phyloP scores from a whole-genome alignment of 2,888 invertebrate genomes.

The Stictocephala bisonia region DNA sequence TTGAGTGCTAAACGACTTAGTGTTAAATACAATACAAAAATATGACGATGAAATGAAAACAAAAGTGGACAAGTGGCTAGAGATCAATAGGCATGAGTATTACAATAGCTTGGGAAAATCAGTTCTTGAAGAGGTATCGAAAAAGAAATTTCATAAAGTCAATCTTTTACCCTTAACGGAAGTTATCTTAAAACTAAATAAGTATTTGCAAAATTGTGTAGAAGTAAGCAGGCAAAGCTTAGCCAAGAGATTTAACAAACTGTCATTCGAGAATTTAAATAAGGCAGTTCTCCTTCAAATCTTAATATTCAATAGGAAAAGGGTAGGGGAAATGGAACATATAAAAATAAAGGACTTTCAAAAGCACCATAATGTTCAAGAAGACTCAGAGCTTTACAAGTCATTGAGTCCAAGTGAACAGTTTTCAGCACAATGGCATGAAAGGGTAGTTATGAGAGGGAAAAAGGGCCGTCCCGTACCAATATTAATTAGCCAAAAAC shows the following conservation, averaged over 20 bases:
- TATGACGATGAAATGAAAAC: no score
- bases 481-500: not conserved
- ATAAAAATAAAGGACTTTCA: not conserved
- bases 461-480: not conserved
- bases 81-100: no score
- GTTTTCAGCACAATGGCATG: not conserved
- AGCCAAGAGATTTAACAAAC: not conserved
- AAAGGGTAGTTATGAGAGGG: not conserved
- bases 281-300: constrained; percentile 7
- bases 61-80: no score
- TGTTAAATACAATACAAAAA: no score
- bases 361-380: constrained; percentile 3
- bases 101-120: no score
- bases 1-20: no score
- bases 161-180: no score
- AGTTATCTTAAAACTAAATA: no score
- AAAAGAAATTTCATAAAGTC: no score
- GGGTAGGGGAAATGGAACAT: constrained; percentile 15
- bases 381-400: not conserved
- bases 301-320: constrained; percentile 20
- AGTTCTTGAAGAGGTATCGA: no score
- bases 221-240: no score
- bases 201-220: no score
- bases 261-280: not conserved
- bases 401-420: not conserved